A percentile compares a stretch with the other conserved stretches of the same genome.
These are phyloP conservation scores for Chiroxiphia lanceolata DNA, from an alignment of 2,797 vertebrate species.

Conservation along the genomic window DNA sequence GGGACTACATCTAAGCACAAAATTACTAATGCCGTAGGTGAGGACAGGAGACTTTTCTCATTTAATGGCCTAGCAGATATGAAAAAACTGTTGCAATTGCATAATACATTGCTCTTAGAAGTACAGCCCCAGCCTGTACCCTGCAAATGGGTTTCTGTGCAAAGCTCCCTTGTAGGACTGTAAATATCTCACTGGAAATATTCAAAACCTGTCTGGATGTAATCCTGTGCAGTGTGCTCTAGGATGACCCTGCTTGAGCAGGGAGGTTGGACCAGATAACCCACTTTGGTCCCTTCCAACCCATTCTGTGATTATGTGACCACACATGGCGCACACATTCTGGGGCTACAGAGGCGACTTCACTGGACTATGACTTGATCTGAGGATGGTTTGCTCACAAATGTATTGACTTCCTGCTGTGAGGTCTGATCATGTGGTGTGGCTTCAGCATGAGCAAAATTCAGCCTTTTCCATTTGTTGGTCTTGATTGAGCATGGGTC, in stretches of 20 bases:
- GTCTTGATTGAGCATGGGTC: accelerated
- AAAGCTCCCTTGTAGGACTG: not conserved
- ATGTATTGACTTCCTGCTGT: not conserved
- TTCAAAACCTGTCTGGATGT: not conserved
- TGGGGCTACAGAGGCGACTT: not conserved
- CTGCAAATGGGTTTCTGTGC: accelerated
- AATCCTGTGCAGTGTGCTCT: not conserved
- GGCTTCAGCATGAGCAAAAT: not conserved
- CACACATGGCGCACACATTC: not conserved
- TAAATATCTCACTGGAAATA: not conserved
- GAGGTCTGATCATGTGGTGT: not conserved
- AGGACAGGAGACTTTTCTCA: not conserved
- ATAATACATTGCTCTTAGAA: not conserved
- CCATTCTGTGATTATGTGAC: not conserved
- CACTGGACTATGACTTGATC: not conserved
- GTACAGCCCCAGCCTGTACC: not conserved
- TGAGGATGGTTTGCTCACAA: not conserved
- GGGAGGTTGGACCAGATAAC: not conserved
- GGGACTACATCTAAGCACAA: not conserved
- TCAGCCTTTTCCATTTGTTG: not conserved
- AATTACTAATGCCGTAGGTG: not conserved
- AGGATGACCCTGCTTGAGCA: not conserved
- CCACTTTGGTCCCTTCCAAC: not conserved
- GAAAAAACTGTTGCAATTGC: not conserved
- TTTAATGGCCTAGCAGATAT: not conserved